Evolutionary conservation across 2,888 invertebrate genomes (phyloP).

Genomic region (Nephrotoma flavescens): DNA sequence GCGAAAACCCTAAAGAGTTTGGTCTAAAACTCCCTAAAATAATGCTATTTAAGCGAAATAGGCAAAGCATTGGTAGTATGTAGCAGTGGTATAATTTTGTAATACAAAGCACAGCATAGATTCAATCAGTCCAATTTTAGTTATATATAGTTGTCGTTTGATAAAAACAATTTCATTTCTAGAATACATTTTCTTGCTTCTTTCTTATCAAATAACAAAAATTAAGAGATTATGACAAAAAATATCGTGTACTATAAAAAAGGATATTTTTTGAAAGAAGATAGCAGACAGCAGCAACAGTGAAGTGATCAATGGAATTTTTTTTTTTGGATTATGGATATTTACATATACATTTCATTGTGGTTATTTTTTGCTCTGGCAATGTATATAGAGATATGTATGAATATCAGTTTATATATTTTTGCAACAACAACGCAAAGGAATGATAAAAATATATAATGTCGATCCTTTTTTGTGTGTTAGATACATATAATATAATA

Average conservation of each 20-base stretch:
- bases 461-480: neutral
- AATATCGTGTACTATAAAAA: neutral
- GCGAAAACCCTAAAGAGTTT: neutral
- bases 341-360: neutral
- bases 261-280: neutral
- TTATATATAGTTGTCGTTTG: neutral
- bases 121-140: neutral
- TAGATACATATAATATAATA: neutral
- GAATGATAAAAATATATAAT: neutral
- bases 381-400: neutral
- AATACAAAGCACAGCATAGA: neutral
- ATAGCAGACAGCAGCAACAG: neutral
- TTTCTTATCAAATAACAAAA: neutral
- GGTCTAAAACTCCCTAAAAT: neutral
- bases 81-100: neutral
- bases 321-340: neutral
- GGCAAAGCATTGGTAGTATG: neutral
- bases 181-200: neutral
- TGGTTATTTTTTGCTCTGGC: neutral
- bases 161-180: neutral
- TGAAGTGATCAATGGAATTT: neutral
- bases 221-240: neutral
- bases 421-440: neutral
- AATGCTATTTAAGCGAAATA: neutral
- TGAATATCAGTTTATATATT: neutral